A percentile compares a stretch with the other conserved stretches of the same genome.
Conservation (phyloP, 2,888 invertebrate genomes). For the Shargacucullia verbasci region DNA sequence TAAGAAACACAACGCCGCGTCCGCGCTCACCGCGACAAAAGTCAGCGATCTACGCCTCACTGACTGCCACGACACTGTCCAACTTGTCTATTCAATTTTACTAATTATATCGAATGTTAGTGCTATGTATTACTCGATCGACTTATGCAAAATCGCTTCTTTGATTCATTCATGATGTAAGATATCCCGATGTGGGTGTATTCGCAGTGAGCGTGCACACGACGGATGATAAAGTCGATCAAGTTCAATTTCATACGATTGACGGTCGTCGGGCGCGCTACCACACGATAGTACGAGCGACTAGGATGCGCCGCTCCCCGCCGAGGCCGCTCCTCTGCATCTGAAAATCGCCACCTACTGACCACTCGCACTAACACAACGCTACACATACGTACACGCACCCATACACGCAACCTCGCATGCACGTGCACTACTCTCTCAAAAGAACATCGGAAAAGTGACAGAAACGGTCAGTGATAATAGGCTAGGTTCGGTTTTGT, state of each 20-base stretch:
- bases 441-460: no score
- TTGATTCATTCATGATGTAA: neutral
- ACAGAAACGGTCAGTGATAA: neutral
- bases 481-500: neutral
- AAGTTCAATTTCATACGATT: constrained; percentile 58
- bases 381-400: constrained; percentile 22
- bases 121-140: no score
- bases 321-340: constrained; percentile 54
- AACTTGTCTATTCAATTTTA: neutral
- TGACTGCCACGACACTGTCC: no score
- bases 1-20: constrained; percentile 32
- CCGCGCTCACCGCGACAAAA: constrained; percentile 27
- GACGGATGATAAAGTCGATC: constrained; percentile 41
- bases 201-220: constrained; percentile 28
- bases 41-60: neutral
- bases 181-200: neutral
- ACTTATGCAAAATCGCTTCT: no score
- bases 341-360: constrained; percentile 65
- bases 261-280: constrained; percentile 48
- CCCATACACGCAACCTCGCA: constrained; percentile 15
- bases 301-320: constrained; percentile 42
- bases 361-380: constrained; percentile 50
- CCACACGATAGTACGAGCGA: constrained; percentile 37
- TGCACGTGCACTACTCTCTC: constrained; percentile 7
- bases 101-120: neutral